phyloP scores from a whole-genome alignment of 2,888 invertebrate genomes.

The Drosophila barbarae region DNA sequence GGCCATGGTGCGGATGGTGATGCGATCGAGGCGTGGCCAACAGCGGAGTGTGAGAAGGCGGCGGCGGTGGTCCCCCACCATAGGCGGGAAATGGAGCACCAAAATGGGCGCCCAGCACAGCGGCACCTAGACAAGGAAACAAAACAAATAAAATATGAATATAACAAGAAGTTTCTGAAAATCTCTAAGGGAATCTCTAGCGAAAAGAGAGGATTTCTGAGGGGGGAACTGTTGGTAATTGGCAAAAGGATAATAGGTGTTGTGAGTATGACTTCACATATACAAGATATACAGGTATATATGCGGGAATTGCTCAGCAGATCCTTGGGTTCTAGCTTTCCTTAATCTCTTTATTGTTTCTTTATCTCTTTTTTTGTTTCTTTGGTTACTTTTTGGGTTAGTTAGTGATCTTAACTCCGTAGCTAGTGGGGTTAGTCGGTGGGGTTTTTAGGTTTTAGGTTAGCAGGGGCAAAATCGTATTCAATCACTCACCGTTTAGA shows the following conservation, averaged over 20 bases:
- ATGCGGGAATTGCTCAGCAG: slow-evolving; percentile 1
- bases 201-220: background rate
- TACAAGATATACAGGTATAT: slow-evolving; percentile 29
- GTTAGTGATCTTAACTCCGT: slow-evolving; percentile 41
- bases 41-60: slow-evolving; percentile 64
- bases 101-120: slow-evolving; percentile 81
- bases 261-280: slow-evolving; percentile 59
- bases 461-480: slow-evolving; percentile 60
- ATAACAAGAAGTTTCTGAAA: background rate
- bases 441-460: slow-evolving; percentile 1
- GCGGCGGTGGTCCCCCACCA: slow-evolving; percentile 80
- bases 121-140: slow-evolving; percentile 81
- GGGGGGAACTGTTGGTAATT: background rate
- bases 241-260: slow-evolving; percentile 47
- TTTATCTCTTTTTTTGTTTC: background rate
- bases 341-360: background rate
- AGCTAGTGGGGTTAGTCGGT: slow-evolving; percentile 30
- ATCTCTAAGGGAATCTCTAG: background rate
- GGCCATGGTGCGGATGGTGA: slow-evolving; percentile 70
- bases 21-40: slow-evolving; percentile 77
- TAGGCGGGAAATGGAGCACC: slow-evolving; percentile 77
- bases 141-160: background rate
- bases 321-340: background rate
- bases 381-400: slow-evolving; percentile 44
- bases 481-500: slow-evolving; percentile 80